Base-by-base conservation (phyloP, 2,113 vertebrate species). In the Ibidorhyncha struthersii region DNA sequence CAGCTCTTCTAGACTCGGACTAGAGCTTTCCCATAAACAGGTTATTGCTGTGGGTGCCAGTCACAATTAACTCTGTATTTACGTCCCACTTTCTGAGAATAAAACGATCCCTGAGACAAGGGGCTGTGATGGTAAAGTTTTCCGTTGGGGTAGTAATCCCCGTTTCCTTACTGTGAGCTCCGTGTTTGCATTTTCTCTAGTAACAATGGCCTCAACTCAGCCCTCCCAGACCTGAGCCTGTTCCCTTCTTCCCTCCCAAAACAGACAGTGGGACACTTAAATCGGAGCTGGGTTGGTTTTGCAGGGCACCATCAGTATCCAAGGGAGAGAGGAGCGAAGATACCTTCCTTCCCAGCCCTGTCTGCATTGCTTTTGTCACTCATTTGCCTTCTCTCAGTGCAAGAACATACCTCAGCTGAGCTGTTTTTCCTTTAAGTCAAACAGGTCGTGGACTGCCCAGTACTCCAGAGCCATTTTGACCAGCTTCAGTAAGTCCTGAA, bases 381-480 rank as follows among this genome's bases (percentile, higher is more conserved):
- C 96, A 91, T 58, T 94, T 97, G 55, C 78, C 93, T 26, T 95
- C 94, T 38, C n/a, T 97, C 67, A 89, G 85, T 27, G 95, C 97
- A 82, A 98, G 93, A 91, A 98, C 97, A 41, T 98, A 99, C 59
- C 91, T 96, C 9, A 95, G 36, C 13, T 76, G 69, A 27, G 71
- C 25, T 45, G n/a, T 47, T 14, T 38, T 63, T 41, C 52, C 55
- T 85, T 90, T 66, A 97, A 95, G 69, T 63, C 97, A 93, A 96
- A 77, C 93, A 97, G 14, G 94, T 88, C 78, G 97, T 8, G 3
- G 91, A 87, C 43, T 72, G 56, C 18, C 93, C 94, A 90, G 96
- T 79, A 9, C 47, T 94, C 97, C 98, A 98, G 8, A 83, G 21
- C 94, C 96, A 96, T 67, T 69, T 79, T 92, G 82, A 73, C 9